Percentiles rank a stretch among this genome's conserved stretches.
These are phyloP conservation scores for Thryonomys swinderianus DNA, from an alignment of 2,113 vertebrate species.

Conservation along the genomic window DNA sequence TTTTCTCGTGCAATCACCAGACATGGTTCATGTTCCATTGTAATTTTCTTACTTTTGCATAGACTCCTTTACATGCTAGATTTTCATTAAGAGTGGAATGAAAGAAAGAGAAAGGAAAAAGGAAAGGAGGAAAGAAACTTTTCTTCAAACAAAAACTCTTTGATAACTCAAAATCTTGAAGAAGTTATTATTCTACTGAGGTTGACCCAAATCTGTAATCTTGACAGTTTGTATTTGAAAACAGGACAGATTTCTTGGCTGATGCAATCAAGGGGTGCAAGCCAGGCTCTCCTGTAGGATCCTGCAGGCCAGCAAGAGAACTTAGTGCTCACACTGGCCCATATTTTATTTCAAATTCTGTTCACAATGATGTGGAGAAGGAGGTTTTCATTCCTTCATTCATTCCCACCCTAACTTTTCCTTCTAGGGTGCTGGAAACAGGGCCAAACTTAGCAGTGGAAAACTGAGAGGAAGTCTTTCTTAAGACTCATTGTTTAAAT, in stretches of 20 bases:
- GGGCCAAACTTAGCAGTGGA: slow-evolving; percentile 80
- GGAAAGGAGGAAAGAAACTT: neutral
- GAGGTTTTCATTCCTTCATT: slow-evolving; percentile 80
- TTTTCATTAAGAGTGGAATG: neutral
- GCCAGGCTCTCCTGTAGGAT: slow-evolving; percentile 43
- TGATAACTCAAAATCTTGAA: neutral
- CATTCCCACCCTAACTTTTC: slow-evolving; percentile 79
- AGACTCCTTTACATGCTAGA: neutral
- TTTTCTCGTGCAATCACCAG: neutral
- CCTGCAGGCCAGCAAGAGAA: slow-evolving; percentile 58
- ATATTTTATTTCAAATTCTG: slow-evolving; percentile 83
- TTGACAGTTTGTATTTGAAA: slow-evolving; percentile 76
- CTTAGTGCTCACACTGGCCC: slow-evolving; percentile 69
- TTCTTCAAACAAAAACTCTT: slow-evolving; percentile 62
- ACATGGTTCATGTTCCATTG: neutral
- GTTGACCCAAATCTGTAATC: slow-evolving; percentile 74
- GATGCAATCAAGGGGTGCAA: slow-evolving; percentile 56
- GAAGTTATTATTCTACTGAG: slow-evolving; percentile 72
- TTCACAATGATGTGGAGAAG: slow-evolving; percentile 78
- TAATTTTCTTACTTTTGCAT: slow-evolving; percentile 51
- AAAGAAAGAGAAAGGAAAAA: accelerated
- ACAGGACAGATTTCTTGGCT: slow-evolving; percentile 65
- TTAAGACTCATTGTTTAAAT: slow-evolving; percentile 69
- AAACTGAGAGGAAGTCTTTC: slow-evolving; percentile 77
- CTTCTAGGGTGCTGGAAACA: slow-evolving; percentile 69